Conservation (phyloP, 2,113 vertebrate species). For the Nettapus auritus region DNA sequence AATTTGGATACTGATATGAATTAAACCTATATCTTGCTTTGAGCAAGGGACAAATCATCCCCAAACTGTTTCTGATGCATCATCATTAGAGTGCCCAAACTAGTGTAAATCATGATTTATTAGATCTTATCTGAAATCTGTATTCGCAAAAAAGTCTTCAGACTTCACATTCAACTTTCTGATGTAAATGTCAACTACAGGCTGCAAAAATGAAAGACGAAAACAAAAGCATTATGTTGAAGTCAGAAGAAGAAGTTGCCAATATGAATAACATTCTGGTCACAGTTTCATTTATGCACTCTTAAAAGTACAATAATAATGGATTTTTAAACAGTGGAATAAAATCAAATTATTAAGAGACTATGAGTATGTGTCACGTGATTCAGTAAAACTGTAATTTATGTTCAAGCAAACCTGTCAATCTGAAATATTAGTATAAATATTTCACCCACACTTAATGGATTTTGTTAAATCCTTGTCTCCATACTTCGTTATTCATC, state of each 20-base stretch:
- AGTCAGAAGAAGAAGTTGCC: constrained; percentile 33
- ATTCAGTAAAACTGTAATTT: not conserved
- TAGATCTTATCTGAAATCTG: not conserved
- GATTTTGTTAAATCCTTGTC: not conserved
- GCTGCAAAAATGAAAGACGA: constrained; percentile 13
- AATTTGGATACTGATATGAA: not conserved
- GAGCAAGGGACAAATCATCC: not conserved
- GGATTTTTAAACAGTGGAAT: constrained; percentile 48
- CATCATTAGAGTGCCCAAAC: not conserved
- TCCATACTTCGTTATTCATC: not conserved
- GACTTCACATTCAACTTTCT: not conserved
- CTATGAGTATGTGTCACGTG: not conserved
- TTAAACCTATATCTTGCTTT: not conserved
- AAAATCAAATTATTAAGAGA: constrained; percentile 53
- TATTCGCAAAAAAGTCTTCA: not conserved
- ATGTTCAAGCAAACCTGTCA: not conserved
- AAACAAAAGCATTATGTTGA: constrained; percentile 40
- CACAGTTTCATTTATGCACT: constrained; percentile 35
- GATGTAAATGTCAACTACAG: not conserved
- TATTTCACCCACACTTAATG: not conserved
- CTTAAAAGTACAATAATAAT: constrained; percentile 54
- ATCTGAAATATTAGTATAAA: not conserved
- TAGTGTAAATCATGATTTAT: not conserved
- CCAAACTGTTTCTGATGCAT: not conserved
- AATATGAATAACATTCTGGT: constrained; percentile 43